Base-by-base conservation (phyloP, 2,888 invertebrate genomes). In the Metalampra italica region DNA sequence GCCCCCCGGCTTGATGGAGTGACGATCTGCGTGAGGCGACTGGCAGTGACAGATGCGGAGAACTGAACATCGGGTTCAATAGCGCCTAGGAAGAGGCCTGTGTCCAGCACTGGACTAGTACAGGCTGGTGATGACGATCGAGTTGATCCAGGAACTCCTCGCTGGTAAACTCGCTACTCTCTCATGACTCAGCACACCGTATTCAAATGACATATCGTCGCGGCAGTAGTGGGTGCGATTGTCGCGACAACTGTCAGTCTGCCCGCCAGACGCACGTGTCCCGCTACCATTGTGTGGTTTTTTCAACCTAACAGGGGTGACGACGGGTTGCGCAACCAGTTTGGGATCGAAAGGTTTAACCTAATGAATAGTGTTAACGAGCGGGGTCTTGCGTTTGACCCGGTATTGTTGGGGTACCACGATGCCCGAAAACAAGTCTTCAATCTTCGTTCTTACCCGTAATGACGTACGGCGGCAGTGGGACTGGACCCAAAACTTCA, bases 231-330 rank as follows among this genome's bases (percentile, higher is more conserved):
- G 58, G 56, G 62, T 52, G 49, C 52, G 46, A 44, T 55, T 14
- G 53, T 43, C 42, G 49, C 38, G 37, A 42, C 29, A 57, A 51
- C 49, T 51, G 56, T 49, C 52, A 49, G 60, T 57, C 39, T 38
- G 7, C 34, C 30, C n/a, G 62, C 64, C 55, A 56, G 58, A 52
- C 49, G 55, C 61, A 55, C 62, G 57, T 57, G 62, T 53, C 52
- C 49, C 59, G 60, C 59, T 57, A 60, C 49, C 50, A 46, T 46
- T 56, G 55, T 62, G 53, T 52, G 41, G 30, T 42, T 29, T 49
- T 46, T 22, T 14, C 9, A 22, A 42, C 49, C 29, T 42, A 29
- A 42, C 34, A 43, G 43, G 59, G 55, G 55, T 51, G 55, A 52
- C 49, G 47, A 47, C 30, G 47, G n/a, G 15, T 42, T 42, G 38